These are phyloP conservation scores for Monarcha castaneiventris DNA, from an alignment of 2,113 vertebrate genomes.

Conservation along the genomic window DNA sequence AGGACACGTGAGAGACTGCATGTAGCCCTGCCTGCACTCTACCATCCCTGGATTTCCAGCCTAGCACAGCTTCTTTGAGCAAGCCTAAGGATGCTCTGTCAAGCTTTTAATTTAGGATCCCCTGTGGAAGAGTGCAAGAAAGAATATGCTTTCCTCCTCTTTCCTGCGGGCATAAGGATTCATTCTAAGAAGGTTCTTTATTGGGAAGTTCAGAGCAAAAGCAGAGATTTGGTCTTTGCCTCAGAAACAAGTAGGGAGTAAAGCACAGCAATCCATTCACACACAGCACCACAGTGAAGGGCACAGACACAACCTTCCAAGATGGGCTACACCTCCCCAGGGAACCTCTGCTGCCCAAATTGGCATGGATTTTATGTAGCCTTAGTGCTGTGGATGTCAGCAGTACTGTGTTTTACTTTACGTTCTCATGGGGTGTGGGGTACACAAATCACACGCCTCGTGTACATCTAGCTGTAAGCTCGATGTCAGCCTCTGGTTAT, in stretches of 20 bases:
- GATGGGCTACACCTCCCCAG: neutral
- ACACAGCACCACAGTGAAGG: rapidly evolving
- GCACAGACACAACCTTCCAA: neutral
- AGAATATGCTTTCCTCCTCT: neutral
- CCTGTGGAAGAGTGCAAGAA: neutral
- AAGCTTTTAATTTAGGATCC: neutral
- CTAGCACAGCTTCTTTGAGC: neutral
- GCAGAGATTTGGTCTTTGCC: neutral
- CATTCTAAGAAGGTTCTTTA: neutral
- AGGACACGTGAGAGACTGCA: rapidly evolving
- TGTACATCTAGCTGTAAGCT: neutral
- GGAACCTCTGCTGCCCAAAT: neutral
- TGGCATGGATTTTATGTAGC: neutral
- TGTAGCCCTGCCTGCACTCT: rapidly evolving
- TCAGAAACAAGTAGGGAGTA: neutral
- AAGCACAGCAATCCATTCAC: neutral
- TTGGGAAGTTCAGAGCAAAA: neutral
- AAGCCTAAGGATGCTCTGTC: neutral
- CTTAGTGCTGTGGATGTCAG: neutral
- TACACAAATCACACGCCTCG: neutral
- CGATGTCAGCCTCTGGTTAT: neutral
- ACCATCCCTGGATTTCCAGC: neutral
- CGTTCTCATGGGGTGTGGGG: neutral
- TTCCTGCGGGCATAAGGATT: neutral
- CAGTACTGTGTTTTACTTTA: neutral